Percentiles rank a stretch among this genome's conserved stretches.
Conservation (phyloP, 2,113 vertebrate species). For the Boleophthalmus pectinirostris region DNA sequence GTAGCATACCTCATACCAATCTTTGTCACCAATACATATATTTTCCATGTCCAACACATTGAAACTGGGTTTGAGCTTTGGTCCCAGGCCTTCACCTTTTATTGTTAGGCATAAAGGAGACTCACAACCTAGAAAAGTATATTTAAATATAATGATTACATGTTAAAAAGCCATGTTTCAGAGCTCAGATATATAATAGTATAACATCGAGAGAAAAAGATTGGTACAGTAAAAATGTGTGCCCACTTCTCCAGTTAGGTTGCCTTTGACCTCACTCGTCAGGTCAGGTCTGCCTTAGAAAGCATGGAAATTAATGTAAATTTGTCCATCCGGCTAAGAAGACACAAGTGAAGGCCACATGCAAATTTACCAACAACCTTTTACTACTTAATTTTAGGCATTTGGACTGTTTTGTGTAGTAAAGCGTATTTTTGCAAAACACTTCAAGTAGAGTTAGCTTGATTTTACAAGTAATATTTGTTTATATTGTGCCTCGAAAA, state of each 20-base stretch:
- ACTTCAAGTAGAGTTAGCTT: neutral
- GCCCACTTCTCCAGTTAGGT: neutral
- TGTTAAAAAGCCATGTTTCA: neutral
- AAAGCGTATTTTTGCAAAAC: constrained; percentile 11
- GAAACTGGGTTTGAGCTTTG: constrained; percentile 77
- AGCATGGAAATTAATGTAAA: constrained; percentile 74
- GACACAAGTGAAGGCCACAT: constrained; percentile 50
- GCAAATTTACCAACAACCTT: constrained; percentile 58
- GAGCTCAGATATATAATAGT: no score
- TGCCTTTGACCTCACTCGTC: constrained; percentile 12
- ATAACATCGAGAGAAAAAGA: neutral
- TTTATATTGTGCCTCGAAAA: neutral
- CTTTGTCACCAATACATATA: constrained; percentile 73
- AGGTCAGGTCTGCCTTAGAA: constrained; percentile 39
- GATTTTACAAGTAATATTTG: constrained; percentile 6
- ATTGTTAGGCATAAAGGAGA: constrained; percentile 80
- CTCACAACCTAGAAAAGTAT: constrained; percentile 75
- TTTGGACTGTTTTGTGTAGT: constrained; percentile 4
- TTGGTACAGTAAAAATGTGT: neutral
- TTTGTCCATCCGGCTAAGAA: constrained; percentile 46
- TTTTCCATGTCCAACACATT: constrained; percentile 77
- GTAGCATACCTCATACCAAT: constrained; percentile 80
- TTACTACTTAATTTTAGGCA: constrained; percentile 9
- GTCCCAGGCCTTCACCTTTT: constrained; percentile 83
- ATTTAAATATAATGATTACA: no score